These are phyloP conservation scores for Anoplophora glabripennis DNA, from an alignment of 1,140 invertebrate genomes.

Conservation along the genomic window DNA sequence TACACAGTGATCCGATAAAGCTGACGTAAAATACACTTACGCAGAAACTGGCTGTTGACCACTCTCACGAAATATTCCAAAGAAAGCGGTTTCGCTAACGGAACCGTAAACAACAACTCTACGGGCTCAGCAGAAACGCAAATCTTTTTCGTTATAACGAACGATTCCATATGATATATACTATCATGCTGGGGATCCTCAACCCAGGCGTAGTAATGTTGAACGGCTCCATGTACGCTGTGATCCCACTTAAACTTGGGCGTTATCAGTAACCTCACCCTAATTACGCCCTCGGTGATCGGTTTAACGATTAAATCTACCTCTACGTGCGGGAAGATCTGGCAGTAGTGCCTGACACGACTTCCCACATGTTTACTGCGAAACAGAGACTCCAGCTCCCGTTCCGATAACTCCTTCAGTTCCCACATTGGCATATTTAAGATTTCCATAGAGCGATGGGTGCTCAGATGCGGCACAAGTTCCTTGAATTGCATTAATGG, in stretches of 20 bases:
- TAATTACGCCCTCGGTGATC: constrained; percentile 89
- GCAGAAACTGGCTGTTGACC: constrained; percentile 89
- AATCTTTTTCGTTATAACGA: constrained; percentile 87
- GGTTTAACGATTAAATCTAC: constrained; percentile 87
- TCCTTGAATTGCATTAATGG: constrained; percentile 84
- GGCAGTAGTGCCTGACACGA: constrained; percentile 78
- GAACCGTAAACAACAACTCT: constrained; percentile 93
- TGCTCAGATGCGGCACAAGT: constrained; percentile 51
- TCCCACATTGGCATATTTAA: constrained; percentile 68
- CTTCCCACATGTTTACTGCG: constrained; percentile 73
- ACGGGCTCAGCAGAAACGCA: constrained; percentile 67
- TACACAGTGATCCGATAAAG: neutral
- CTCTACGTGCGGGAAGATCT: constrained; percentile 83
- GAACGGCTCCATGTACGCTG: constrained; percentile 77
- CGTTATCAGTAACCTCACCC: constrained; percentile 78
- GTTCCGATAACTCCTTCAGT: constrained; percentile 80
- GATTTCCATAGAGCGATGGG: constrained; percentile 57
- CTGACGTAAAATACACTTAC: constrained; percentile 45
- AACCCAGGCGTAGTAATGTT: constrained; percentile 97
- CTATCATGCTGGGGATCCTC: constrained; percentile 91
- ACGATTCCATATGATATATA: constrained; percentile 96
- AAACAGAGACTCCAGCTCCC: constrained; percentile 80
- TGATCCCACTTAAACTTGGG: constrained; percentile 92
- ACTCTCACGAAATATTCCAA: constrained; percentile 88
- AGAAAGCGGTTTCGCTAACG: constrained; percentile 86